These are phyloP conservation scores for Lycaon pictus DNA, from an alignment of 2,113 vertebrate species.

Conservation along the genomic window DNA sequence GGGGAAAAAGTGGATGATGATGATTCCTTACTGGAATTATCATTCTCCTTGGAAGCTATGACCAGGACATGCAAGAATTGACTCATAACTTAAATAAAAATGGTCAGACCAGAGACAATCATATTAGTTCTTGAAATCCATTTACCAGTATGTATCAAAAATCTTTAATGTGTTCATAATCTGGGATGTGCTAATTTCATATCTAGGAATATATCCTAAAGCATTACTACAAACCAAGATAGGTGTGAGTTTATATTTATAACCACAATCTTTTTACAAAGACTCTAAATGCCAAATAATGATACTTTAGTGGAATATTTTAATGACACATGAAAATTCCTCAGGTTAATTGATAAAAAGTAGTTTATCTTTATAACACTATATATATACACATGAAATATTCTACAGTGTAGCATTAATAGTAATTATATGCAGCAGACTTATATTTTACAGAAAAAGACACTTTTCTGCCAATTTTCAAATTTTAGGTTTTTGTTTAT, in stretches of 20 bases:
- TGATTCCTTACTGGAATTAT: background rate
- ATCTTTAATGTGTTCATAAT: background rate
- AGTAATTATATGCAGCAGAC: background rate
- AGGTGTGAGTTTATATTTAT: background rate
- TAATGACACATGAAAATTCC: background rate
- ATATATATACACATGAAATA: background rate
- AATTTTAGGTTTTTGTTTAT: background rate
- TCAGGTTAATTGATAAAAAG: background rate
- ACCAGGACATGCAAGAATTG: background rate
- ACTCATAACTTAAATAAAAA: background rate
- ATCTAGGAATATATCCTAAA: background rate
- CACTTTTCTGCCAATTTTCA: background rate
- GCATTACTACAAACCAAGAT: background rate
- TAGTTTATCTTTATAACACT: background rate
- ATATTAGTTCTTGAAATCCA: background rate
- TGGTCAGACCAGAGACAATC: background rate
- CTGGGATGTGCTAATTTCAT: background rate
- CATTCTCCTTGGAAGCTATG: background rate
- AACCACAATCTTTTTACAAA: background rate
- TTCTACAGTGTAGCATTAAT: background rate
- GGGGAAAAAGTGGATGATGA: background rate
- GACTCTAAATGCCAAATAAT: conserved; percentile 5
- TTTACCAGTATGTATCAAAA: background rate
- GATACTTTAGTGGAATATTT: background rate
- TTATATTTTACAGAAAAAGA: background rate